phyloP scores from a whole-genome alignment of 2,888 invertebrate genomes.

The Chrysolina oricalcia region DNA sequence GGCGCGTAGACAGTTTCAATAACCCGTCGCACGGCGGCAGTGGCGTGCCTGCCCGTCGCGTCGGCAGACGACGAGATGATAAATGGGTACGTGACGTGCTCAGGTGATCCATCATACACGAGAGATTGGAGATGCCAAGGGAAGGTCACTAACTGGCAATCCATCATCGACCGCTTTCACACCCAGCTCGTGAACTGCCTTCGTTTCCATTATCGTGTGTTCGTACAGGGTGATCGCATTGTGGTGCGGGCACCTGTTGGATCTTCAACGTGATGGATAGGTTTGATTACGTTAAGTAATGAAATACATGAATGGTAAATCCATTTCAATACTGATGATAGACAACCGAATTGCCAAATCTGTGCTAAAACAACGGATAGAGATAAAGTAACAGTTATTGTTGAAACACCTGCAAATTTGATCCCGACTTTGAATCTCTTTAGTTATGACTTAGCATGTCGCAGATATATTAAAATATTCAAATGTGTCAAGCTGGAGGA shows the following conservation, averaged over 20 bases:
- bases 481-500: too few species aligned
- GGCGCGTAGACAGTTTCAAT: constrained; percentile 34
- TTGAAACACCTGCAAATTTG: too few species aligned
- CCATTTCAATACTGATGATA: too few species aligned
- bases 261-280: background rate
- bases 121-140: constrained; percentile 71
- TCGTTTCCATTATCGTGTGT: constrained; percentile 52
- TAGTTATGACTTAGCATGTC: too few species aligned
- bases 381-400: too few species aligned
- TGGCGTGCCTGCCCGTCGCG: constrained; percentile 60
- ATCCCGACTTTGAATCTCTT: too few species aligned
- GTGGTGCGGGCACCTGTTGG: constrained; percentile 13
- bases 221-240: constrained; percentile 35
- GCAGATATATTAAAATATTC: too few species aligned
- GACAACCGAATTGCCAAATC: too few species aligned
- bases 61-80: constrained; percentile 66
- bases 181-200: constrained; percentile 58
- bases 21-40: constrained; percentile 40
- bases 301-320: too few species aligned
- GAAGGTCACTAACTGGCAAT: constrained; percentile 69
- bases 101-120: constrained; percentile 72
- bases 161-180: constrained; percentile 64
- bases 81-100: constrained; percentile 70
- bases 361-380: too few species aligned
- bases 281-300: too few species aligned